Conservation (phyloP, 2,113 vertebrate genomes). For the Pelobates fuscus region DNA sequence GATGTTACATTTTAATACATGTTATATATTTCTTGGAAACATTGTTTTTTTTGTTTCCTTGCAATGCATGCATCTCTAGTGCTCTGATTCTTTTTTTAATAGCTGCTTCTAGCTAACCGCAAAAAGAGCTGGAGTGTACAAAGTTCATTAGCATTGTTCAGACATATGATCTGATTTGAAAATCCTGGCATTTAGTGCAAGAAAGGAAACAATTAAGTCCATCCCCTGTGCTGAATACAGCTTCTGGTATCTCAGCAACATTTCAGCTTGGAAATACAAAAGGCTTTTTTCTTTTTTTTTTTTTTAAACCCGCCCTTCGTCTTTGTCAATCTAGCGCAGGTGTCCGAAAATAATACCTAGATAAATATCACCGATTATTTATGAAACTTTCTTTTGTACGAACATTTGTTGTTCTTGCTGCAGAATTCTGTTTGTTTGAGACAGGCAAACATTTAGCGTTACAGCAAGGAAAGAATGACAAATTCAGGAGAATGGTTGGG, state of each 20-base stretch:
- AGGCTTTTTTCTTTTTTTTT: too few species aligned
- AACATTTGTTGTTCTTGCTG: slow-evolving; percentile 67
- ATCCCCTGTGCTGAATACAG: slow-evolving; percentile 50
- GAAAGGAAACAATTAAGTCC: slow-evolving; percentile 45
- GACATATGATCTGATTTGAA: slow-evolving; percentile 37
- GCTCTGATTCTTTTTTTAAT: too few species aligned
- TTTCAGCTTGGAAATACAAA: slow-evolving; percentile 46
- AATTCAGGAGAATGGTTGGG: slow-evolving; percentile 45
- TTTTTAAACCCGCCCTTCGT: slow-evolving; percentile 54
- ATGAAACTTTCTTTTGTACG: slow-evolving; percentile 59
- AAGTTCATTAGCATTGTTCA: not conserved
- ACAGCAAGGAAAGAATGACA: slow-evolving; percentile 41
- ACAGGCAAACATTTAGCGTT: slow-evolving; percentile 61
- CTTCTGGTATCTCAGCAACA: slow-evolving; percentile 51
- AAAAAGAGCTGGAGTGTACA: not conserved
- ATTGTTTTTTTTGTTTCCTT: too few species aligned
- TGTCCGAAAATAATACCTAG: slow-evolving; percentile 62
- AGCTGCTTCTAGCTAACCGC: slow-evolving; percentile 26
- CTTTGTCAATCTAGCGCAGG: slow-evolving; percentile 68
- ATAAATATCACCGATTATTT: slow-evolving; percentile 61
- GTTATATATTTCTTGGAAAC: too few species aligned
- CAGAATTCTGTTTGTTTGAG: slow-evolving; percentile 53
- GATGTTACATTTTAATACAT: too few species aligned
- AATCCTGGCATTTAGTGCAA: slow-evolving; percentile 36
- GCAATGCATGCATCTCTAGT: too few species aligned